These are phyloP conservation scores for Polyodon spathula DNA, from an alignment of 2,113 vertebrate species.

Conservation along the genomic window DNA sequence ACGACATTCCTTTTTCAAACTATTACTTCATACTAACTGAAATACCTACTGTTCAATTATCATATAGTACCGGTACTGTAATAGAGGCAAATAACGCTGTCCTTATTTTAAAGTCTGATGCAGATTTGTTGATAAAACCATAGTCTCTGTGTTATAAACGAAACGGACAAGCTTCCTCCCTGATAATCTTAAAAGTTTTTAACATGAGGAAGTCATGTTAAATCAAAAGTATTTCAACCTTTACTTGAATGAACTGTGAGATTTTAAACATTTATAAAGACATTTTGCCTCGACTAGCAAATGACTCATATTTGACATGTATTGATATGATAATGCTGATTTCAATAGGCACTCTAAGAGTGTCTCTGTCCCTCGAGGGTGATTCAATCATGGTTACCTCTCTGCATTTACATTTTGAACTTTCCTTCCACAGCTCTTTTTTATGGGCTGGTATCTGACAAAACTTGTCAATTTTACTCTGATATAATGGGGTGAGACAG, in stretches of 20 bases:
- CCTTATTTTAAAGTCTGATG: constrained; percentile 17
- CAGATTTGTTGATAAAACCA: constrained; percentile 36
- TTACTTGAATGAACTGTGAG: constrained; percentile 60
- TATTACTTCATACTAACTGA: too few species aligned
- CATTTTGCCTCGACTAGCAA: constrained; percentile 63
- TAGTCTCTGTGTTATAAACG: constrained; percentile 29
- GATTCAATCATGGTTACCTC: constrained; percentile 53
- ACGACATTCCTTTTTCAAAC: too few species aligned
- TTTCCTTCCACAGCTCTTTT: constrained; percentile 51
- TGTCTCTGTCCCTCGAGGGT: constrained; percentile 55
- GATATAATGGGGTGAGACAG: constrained; percentile 47
- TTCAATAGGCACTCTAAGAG: constrained; percentile 62
- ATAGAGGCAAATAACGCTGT: too few species aligned
- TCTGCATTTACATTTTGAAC: constrained; percentile 59
- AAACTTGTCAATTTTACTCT: constrained; percentile 38
- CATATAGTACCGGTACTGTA: too few species aligned
- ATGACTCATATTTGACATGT: constrained; percentile 61
- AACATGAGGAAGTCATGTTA: constrained; percentile 57
- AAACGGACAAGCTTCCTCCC: constrained; percentile 61
- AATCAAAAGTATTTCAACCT: constrained; percentile 62
- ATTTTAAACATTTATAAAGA: constrained; percentile 76
- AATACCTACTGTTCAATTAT: too few species aligned
- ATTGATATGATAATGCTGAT: constrained; percentile 72
- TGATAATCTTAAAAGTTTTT: constrained; percentile 55
- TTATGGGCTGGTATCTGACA: constrained; percentile 49